phyloP scores from a whole-genome alignment of 2,797 vertebrate species.

The Dromococcyx pavoninus region DNA sequence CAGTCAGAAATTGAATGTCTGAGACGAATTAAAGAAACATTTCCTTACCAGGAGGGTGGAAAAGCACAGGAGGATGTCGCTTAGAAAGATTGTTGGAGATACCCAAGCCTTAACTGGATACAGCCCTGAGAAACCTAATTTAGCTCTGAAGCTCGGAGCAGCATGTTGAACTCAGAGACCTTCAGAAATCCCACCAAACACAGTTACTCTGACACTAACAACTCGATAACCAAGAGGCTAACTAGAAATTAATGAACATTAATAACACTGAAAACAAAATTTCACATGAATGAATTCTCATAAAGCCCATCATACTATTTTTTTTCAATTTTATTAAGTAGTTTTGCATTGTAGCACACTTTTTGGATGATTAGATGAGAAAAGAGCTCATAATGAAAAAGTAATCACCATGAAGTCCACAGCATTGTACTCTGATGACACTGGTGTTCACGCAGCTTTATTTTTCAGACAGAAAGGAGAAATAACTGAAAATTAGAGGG shows the following conservation, averaged over 20 bases:
- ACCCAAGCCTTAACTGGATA: neutral
- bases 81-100: neutral
- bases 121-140: neutral
- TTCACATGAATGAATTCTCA: accelerated
- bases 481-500: neutral
- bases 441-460: neutral
- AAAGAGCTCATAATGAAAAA: neutral
- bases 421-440: neutral
- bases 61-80: neutral
- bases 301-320: neutral
- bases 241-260: neutral
- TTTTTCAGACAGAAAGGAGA: neutral
- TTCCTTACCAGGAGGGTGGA: neutral
- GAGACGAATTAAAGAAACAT: neutral
- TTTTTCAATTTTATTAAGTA: neutral
- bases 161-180: neutral
- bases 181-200: neutral
- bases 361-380: neutral
- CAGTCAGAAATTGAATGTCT: neutral
- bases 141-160: neutral
- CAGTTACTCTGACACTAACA: neutral
- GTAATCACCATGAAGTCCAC: neutral
- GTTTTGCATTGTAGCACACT: neutral
- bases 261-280: neutral
- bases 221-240: neutral